Evolutionary conservation across 2,888 invertebrate species (phyloP).

Genomic region (Hydrotaea diabolus): DNA sequence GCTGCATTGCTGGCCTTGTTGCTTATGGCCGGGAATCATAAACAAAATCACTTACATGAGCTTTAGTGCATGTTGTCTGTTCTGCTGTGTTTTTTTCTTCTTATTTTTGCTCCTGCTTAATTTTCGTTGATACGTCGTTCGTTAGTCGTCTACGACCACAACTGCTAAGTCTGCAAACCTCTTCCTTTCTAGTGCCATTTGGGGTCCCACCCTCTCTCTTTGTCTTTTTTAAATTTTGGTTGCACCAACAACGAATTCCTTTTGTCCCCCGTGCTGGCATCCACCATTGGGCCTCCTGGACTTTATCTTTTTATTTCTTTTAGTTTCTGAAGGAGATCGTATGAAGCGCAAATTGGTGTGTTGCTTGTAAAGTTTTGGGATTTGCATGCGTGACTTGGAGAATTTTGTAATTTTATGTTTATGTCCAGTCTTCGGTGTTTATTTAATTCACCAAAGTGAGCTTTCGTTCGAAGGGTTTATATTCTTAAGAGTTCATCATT

Average conservation of each 20-base stretch:
- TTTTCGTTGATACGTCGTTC: slow-evolving; percentile 11
- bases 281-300: not conserved
- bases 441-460: not conserved
- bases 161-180: not conserved
- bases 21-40: slow-evolving; percentile 62
- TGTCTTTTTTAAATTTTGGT: not conserved
- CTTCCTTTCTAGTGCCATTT: not conserved
- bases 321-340: not conserved
- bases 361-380: slow-evolving; percentile 55
- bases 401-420: slow-evolving; percentile 67
- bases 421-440: not conserved
- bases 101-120: not conserved
- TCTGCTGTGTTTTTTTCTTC: no score
- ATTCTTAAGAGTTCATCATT: no score
- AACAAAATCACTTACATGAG: slow-evolving; percentile 69
- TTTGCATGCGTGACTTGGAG: slow-evolving; percentile 78
- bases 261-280: not conserved
- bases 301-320: not conserved
- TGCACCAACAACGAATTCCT: slow-evolving; percentile 18
- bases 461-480: not conserved
- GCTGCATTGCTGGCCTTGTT: slow-evolving; percentile 17
- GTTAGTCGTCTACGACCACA: not conserved
- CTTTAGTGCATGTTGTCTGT: slow-evolving; percentile 57
- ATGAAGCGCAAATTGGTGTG: not conserved
- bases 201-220: slow-evolving; percentile 1